Conservation (phyloP, 2,888 invertebrate genomes). For the Cephus pygmeus region DNA sequence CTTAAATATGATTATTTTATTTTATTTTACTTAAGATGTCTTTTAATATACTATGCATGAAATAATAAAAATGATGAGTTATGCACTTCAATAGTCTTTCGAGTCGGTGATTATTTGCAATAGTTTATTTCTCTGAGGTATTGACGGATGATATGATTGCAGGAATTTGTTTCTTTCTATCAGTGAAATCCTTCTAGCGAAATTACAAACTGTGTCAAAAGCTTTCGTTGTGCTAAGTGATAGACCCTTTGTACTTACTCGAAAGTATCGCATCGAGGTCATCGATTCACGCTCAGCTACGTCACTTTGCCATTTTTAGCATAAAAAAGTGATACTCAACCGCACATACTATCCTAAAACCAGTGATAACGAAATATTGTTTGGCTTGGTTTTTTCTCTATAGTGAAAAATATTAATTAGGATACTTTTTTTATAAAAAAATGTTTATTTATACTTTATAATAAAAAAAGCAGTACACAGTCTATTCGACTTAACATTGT, state of each 20-base stretch:
- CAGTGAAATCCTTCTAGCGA: neutral
- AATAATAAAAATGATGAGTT: neutral
- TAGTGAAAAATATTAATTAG: neutral
- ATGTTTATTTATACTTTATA: conserved; percentile 45
- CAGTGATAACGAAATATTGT: neutral
- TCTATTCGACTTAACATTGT: conserved; percentile 29
- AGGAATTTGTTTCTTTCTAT: neutral
- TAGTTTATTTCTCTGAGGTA: neutral
- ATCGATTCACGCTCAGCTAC: neutral
- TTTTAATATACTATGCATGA: neutral
- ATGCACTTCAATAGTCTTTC: neutral
- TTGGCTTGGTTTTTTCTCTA: neutral
- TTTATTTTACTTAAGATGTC: too few species aligned
- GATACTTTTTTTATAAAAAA: conserved; percentile 24
- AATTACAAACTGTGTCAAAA: neutral
- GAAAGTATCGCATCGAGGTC: neutral
- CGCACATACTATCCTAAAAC: too few species aligned
- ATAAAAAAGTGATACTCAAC: neutral
- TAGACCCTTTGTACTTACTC: neutral
- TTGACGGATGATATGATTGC: neutral
- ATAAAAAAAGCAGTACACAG: conserved; percentile 37
- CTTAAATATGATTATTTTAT: neutral
- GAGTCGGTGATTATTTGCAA: too few species aligned
- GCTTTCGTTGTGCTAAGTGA: neutral
- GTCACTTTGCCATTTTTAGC: neutral